Base-by-base conservation (phyloP, 2,888 invertebrate genomes). In the Xanthia icteritia region DNA sequence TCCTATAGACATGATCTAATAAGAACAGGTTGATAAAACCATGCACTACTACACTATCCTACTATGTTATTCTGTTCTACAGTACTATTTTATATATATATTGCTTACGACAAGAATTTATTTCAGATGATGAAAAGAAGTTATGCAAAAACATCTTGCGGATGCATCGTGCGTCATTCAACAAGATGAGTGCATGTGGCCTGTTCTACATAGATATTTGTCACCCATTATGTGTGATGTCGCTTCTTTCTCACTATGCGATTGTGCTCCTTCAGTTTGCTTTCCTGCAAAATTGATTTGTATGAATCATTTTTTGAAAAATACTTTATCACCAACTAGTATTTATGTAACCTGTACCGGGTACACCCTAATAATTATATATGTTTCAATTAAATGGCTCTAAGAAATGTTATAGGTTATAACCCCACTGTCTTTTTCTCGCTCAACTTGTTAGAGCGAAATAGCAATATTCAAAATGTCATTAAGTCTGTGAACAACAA, bases 151-250 rank as follows among this genome's bases (percentile, higher is more conserved):
- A 71, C 23, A 42, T 65, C 9, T 60, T 68, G 17, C 74, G 60
- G 0, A 5, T 82, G 20, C 78, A 72, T 20, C 78, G 68, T 11
- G 45, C 45, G 0, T 74, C 83, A n/a, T 83, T 83, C 45, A 54
- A 20, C 8, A 83, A 83, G 27, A 79, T 83, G 23, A 56, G 54
- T 31, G 65, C 60, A 5, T 79, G 20, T 17, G 79, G 75, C 5
- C 15, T 83, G 17, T 83, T 83, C 66, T 11, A 54, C 15, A 17
- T 82, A n/a, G 75, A 82, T 11, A n/a, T 65, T 27, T 9, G n/a
- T 42, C 64, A 65, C 45, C 70, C 54, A 1, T 45, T 76, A 64
- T 15, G 27, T 23, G 9, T 76, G 17, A 20, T 76, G n/a, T 36
- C 31, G 15, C 36, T 76, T 5, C 42, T 76, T 6, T 36, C 45